phyloP scores from a whole-genome alignment of 2,113 vertebrate genomes.

The Choloepus hoffmanni region DNA sequence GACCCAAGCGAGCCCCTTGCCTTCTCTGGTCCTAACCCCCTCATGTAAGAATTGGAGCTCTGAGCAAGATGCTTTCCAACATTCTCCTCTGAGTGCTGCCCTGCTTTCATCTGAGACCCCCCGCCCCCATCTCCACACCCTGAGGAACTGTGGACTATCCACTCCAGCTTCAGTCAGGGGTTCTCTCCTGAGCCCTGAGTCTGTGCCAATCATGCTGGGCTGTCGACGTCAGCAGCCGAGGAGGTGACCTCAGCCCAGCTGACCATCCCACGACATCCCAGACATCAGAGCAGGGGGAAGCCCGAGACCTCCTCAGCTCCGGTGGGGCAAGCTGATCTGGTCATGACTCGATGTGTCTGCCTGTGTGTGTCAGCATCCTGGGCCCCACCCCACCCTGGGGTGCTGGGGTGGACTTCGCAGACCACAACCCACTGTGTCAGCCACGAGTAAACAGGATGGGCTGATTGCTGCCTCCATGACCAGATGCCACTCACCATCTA shows the following conservation, averaged over 20 bases:
- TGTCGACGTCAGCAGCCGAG: not conserved
- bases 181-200: constrained; percentile 10
- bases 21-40: not conserved
- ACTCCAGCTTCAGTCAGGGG: not conserved
- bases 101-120: not conserved
- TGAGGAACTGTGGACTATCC: not conserved
- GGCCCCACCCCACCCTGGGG: not conserved
- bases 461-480: constrained; percentile 23
- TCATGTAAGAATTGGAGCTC: not conserved
- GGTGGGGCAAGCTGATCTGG: not conserved
- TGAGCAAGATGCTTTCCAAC: not conserved
- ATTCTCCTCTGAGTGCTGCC: not conserved
- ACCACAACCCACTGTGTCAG: constrained; percentile 61
- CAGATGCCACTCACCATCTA: constrained; percentile 67
- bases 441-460: constrained; percentile 72
- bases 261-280: not conserved
- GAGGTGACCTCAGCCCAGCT: not conserved
- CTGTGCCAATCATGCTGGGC: not conserved
- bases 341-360: not conserved
- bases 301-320: not conserved
- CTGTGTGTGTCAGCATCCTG: constrained; percentile 20
- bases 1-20: not conserved
- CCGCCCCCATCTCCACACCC: too few species aligned
- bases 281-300: not conserved
- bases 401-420: not conserved